phyloP scores from a whole-genome alignment of 2,113 vertebrate species.

The Periophthalmus modestus region DNA sequence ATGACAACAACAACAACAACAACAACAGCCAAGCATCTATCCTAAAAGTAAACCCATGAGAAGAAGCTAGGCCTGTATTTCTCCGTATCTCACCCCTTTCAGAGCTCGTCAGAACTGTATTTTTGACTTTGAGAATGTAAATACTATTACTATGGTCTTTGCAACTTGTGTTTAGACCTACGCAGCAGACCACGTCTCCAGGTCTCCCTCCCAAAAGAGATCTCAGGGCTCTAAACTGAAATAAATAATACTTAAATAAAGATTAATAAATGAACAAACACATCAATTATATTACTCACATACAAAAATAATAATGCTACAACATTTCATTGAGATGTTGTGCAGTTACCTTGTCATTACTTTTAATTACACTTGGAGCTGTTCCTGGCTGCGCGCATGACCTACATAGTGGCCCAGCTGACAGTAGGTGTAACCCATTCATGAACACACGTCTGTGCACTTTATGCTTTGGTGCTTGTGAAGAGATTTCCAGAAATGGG shows the following conservation, averaged over 20 bases:
- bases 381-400: constrained; percentile 2
- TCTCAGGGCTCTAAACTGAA: too few species aligned
- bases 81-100: neutral
- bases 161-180: too few species aligned
- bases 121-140: neutral
- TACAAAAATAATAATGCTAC: neutral
- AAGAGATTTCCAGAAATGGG: constrained; percentile 23
- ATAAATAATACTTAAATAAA: too few species aligned
- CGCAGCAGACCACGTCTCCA: too few species aligned
- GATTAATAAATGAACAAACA: too few species aligned
- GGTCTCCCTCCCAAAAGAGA: too few species aligned
- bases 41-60: neutral
- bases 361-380: neutral
- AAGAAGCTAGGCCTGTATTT: neutral
- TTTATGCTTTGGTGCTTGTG: constrained; percentile 20
- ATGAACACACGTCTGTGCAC: neutral
- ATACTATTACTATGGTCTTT: neutral
- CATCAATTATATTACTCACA: too few species aligned
- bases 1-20: constrained; percentile 56
- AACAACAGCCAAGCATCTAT: constrained; percentile 45
- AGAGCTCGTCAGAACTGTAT: neutral
- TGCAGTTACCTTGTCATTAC: neutral
- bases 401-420: neutral
- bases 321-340: neutral
- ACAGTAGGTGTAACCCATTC: neutral